Evolutionary conservation across 2,888 invertebrate genomes (phyloP).

Genomic region (Ganaspis brasiliensis): DNA sequence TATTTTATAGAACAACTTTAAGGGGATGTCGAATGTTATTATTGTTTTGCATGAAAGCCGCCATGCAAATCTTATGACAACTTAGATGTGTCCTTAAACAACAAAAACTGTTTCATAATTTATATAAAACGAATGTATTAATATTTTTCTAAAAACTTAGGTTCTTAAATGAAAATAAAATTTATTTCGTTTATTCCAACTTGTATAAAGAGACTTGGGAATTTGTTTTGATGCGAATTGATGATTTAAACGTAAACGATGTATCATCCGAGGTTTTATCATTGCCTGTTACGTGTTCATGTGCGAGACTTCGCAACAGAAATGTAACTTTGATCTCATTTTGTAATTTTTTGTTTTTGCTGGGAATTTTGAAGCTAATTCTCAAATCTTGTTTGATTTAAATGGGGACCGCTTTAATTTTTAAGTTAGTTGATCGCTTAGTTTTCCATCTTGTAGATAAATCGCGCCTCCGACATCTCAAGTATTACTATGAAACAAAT

Average conservation of each 20-base stretch:
- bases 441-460: not conserved
- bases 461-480: constrained; percentile 11
- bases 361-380: not conserved
- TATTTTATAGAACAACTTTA: too few species aligned
- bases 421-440: constrained; percentile 18
- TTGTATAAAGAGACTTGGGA: not conserved
- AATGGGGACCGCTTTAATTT: not conserved
- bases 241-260: not conserved
- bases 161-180: too few species aligned
- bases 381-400: not conserved
- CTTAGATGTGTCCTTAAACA: too few species aligned
- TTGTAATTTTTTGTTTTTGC: constrained; percentile 4
- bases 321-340: constrained; percentile 31
- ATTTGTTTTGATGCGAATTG: constrained; percentile 8
- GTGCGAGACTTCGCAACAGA: not conserved
- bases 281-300: constrained; percentile 10
- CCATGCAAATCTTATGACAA: too few species aligned
- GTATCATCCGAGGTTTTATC: too few species aligned
- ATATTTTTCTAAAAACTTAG: too few species aligned
- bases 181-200: not conserved
- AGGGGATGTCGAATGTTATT: too few species aligned
- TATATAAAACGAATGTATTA: too few species aligned
- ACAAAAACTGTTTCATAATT: too few species aligned
- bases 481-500: constrained; percentile 27
- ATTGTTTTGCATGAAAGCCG: too few species aligned